Percentiles rank a stretch among this genome's conserved stretches.
Evolutionary conservation across 53 echinoderm and acorn worm genomes (phyloP).

Genomic region (Mesocentrotus franciscanus): DNA sequence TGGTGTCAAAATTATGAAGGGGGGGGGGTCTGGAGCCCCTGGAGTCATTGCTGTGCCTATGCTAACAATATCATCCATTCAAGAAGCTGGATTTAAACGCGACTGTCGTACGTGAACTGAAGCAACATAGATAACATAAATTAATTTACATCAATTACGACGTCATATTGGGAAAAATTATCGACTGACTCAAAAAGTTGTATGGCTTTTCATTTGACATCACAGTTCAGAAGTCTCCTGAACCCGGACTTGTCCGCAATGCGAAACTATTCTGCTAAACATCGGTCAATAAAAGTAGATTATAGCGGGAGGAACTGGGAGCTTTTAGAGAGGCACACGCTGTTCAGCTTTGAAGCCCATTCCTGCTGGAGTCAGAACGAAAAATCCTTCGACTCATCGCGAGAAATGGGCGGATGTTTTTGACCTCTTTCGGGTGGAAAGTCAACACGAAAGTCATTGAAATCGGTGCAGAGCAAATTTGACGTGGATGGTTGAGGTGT

Average conservation of each 20-base stretch:
- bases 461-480: slow-evolving; percentile 64
- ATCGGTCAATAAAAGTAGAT: slow-evolving; percentile 18
- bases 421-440: slow-evolving; percentile 61
- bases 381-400: slow-evolving; percentile 45
- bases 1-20: too few relatives aligned
- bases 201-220: neutral
- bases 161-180: neutral
- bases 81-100: neutral
- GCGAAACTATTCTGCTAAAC: slow-evolving; percentile 36
- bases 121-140: neutral
- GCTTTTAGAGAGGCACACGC: slow-evolving; percentile 42
- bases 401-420: slow-evolving; percentile 62
- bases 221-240: neutral
- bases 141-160: neutral
- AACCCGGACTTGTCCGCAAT: neutral
- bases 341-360: neutral
- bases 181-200: neutral
- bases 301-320: slow-evolving; percentile 12
- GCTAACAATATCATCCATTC: neutral
- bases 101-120: neutral
- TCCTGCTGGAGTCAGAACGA: slow-evolving; percentile 4
- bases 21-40: too few relatives aligned
- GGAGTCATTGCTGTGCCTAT: neutral
- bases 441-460: slow-evolving; percentile 65
- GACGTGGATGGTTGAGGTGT: slow-evolving; percentile 54